These are phyloP conservation scores for Dolichotis patagonum DNA, from an alignment of 2,113 vertebrate genomes.

Conservation along the genomic window DNA sequence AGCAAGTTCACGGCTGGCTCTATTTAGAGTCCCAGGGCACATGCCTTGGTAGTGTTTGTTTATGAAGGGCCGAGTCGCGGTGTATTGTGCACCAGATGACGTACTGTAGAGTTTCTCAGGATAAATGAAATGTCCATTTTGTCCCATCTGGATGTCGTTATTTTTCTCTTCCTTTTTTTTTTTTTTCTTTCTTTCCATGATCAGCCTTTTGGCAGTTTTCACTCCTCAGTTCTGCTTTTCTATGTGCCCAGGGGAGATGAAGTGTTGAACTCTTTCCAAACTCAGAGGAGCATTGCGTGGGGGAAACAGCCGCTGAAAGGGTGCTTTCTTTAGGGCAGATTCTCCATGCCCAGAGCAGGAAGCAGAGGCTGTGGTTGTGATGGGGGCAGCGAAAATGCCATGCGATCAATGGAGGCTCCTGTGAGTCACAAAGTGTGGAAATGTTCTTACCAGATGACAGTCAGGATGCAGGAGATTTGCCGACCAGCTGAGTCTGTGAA, in stretches of 20 bases:
- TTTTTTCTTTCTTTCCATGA: background rate
- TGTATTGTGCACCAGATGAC: slow-evolving; percentile 60
- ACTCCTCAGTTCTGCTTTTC: slow-evolving; percentile 66
- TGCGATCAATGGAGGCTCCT: background rate
- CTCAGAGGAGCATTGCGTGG: background rate
- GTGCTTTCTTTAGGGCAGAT: slow-evolving; percentile 44
- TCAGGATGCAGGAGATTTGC: slow-evolving; percentile 7
- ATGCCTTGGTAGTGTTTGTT: slow-evolving; percentile 71
- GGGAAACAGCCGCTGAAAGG: slow-evolving; percentile 50
- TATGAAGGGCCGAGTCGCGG: slow-evolving; percentile 47
- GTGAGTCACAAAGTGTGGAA: slow-evolving; percentile 51
- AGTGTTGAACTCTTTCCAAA: slow-evolving; percentile 64
- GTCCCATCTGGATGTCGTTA: slow-evolving; percentile 78
- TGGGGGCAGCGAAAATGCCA: background rate
- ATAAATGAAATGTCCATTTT: slow-evolving; percentile 78
- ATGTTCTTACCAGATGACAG: slow-evolving; percentile 48
- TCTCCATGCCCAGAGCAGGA: background rate
- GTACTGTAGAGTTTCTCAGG: slow-evolving; percentile 63
- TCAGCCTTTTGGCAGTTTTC: slow-evolving; percentile 80
- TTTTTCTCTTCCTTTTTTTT: background rate
- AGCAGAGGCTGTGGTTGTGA: background rate
- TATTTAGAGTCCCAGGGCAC: slow-evolving; percentile 67
- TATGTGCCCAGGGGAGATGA: slow-evolving; percentile 53
- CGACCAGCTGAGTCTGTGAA: slow-evolving; percentile 58
- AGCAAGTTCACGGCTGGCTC: slow-evolving; percentile 51